These are phyloP conservation scores for Esox lucius DNA, from an alignment of 2,797 vertebrate species.

Conservation along the genomic window DNA sequence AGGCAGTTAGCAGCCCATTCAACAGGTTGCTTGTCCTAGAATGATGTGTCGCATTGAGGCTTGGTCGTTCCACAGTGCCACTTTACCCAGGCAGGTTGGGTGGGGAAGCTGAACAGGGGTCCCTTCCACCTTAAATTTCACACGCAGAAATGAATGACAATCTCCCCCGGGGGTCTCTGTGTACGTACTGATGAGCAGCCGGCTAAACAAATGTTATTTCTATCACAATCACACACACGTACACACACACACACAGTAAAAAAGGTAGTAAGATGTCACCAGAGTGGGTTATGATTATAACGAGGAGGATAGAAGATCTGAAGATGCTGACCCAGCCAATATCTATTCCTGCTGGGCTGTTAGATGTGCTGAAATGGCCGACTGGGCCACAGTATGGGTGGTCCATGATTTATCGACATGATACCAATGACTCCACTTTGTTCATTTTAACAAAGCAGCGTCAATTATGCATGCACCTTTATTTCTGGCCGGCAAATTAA, in stretches of 20 bases:
- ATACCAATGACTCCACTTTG: constrained; percentile 32
- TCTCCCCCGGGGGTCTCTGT: not conserved
- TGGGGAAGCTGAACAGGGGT: not conserved
- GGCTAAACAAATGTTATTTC: not conserved
- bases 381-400: not conserved
- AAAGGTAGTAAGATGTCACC: not conserved
- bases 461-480: constrained; percentile 48
- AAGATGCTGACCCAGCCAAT: not conserved
- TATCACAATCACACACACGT: not conserved
- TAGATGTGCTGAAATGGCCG: not conserved
- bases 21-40: not conserved
- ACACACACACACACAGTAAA: too few species aligned
- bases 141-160: not conserved
- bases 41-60: not conserved
- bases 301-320: not conserved
- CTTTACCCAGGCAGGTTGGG: not conserved
- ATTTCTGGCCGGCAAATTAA: constrained; percentile 39
- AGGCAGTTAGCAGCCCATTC: not conserved
- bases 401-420: constrained; percentile 37
- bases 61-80: not conserved
- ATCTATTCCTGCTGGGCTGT: not conserved
- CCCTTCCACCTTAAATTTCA: not conserved
- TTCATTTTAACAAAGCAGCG: constrained; percentile 37
- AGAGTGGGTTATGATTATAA: not conserved
- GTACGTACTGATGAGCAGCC: not conserved